Evolutionary conservation across 2,113 vertebrate genomes (phyloP), one percentile per base, ranked within the genome.

Genomic region (Labrus mixtus): DNA sequence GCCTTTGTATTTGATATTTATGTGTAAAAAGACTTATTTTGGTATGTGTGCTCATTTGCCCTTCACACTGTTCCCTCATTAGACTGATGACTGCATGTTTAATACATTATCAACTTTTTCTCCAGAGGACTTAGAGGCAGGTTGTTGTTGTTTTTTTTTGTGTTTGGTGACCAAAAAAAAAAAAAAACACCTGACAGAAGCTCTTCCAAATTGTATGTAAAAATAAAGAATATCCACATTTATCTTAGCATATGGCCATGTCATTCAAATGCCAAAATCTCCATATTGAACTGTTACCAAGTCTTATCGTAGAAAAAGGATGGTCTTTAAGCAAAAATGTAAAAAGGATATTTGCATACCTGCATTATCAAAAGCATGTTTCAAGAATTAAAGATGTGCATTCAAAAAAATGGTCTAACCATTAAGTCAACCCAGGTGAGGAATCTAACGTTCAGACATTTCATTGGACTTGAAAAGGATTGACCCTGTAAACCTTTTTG

Each of bases 11-110:
- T 91, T 87, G 90, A 88, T 93, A 92, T 92, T 90, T 92, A 90
- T 90, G 78, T 93, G 90, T 90, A 92, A 89, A 92, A 89, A 94
- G 67, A 91, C 67, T 63, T 84, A 83, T 93, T 90, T 89, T 93
- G 74, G 79, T 73, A 87, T 60, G 90, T 85, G 73, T 72, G 76
- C 65, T 58, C 3, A 43, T 81, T 85, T 75, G 64, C 87, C 78
- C 25, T 74, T 19, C 63, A 69, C 65, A 36, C 29, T 37, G 55
- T 76, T 83, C 29, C 76, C 72, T 59, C 56, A 45, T 39, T 73
- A 72, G 56, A 83, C 55, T 45, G 55, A 61, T 51, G 62, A 68
- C 65, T 69, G 63, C 41, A 36, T 73, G 23, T 58, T 65, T 82
- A 33, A 33, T 1, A 33, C 29, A 33, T 33, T 33, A 33, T 33